phyloP scores from a whole-genome alignment of 2,888 invertebrate species.

The Drosophila anomalipes region DNA sequence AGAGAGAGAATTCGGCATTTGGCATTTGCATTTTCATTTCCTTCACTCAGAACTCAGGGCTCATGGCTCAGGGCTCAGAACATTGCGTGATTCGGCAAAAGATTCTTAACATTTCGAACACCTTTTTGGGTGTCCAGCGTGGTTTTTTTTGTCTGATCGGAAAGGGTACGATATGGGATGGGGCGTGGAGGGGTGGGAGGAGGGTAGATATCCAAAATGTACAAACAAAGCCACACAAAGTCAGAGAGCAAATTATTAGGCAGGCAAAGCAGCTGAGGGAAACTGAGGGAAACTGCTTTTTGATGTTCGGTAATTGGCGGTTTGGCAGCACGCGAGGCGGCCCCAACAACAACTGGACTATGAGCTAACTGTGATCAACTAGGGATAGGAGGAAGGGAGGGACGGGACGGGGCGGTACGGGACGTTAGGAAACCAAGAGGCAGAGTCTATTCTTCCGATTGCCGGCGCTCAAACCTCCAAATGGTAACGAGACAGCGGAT shows the following conservation, averaged over 20 bases:
- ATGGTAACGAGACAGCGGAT: constrained; percentile 73
- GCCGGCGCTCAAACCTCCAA: constrained; percentile 69
- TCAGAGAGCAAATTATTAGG: constrained; percentile 71
- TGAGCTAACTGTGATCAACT: constrained; percentile 7
- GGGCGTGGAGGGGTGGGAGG: background rate
- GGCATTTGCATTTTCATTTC: constrained; percentile 66
- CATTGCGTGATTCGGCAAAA: constrained; percentile 72
- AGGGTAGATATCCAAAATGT: constrained; percentile 49
- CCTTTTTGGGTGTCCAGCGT: constrained; percentile 75
- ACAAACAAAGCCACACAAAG: constrained; percentile 75
- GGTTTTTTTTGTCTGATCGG: constrained; percentile 15
- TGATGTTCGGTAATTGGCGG: constrained; percentile 81
- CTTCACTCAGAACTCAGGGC: constrained; percentile 33
- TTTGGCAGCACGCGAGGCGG: constrained; percentile 79
- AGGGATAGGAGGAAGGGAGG: constrained; percentile 1
- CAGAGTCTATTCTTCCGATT: constrained; percentile 59
- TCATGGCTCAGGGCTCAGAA: constrained; percentile 14
- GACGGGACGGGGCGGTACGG: background rate
- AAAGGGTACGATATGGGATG: constrained; percentile 10
- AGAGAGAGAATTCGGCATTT: constrained; percentile 55
- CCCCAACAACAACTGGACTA: constrained; percentile 36
- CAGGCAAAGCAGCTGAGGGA: constrained; percentile 48
- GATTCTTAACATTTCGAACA: constrained; percentile 75
- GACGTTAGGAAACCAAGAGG: constrained; percentile 25
- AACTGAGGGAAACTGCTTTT: constrained; percentile 73